Evolutionary conservation across 2,797 vertebrate species (phyloP), one percentile per base, ranked within the genome.

Genomic region (Platalea minor): DNA sequence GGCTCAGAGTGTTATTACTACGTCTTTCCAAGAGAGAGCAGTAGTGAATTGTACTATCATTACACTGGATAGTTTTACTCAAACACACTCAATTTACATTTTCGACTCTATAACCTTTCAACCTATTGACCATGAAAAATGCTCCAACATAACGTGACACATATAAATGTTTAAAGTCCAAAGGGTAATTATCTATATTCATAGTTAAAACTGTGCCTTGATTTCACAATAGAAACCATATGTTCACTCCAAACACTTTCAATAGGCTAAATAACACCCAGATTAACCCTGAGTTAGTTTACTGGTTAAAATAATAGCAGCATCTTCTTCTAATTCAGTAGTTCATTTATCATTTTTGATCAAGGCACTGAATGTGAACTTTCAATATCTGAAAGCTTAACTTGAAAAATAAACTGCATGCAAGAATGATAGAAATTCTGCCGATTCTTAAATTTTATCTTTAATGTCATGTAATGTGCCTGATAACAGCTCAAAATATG

Each of bases 221-320:
- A 98, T 98, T 98, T 98, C 97, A 98, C 97, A 98, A 98, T 98
- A 98, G 98, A 98, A 98, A 98, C 98, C 98, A 98, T 97, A 98
- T 98, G 98, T 97, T 98, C 97, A 75, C 94, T 98, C 96, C 97
- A 98, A 98, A 98, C 96, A 97, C 97, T 97, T 98, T 96, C 97
- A 97, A 97, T 98, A 98, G 97, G 97, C 97, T 97, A 97, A 98
- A 98, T 97, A 98, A 97, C 97, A 97, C 97, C 96, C 97, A 97
- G 98, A 98, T 98, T 98, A 98, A 98, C 98, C 97, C 96, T 96
- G 97, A 98, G 97, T 98, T 97, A 98, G 97, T 97, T 98, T 97
- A 97, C 96, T 98, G 97, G 98, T 98, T 98, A 98, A 98, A 98
- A 98, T 98, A 98, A 98, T 98, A 98, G 96, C 95, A 97, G 97